Evolutionary conservation across 2,113 vertebrate genomes (phyloP), one percentile per base, ranked within the genome.

Genomic region (Oostethus manadensis): DNA sequence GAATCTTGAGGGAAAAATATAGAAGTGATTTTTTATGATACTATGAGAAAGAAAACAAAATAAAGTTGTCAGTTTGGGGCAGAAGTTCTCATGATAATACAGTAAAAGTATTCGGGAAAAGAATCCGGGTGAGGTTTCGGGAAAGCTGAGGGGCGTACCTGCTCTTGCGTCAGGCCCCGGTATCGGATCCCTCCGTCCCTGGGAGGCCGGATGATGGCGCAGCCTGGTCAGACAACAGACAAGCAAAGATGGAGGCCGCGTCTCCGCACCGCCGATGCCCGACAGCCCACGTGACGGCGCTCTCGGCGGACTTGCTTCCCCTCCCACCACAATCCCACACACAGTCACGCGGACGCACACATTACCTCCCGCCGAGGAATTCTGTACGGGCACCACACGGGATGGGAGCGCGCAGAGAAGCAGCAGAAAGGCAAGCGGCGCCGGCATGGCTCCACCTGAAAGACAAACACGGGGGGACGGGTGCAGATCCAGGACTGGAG

Each of bases 171-270:
- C 80, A 98, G 86, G n/a, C 95, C 95, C 77, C 93, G 86, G 86
- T 98, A 98, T 14, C 94, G 92, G 80, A 98, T 98, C 18, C 94
- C 95, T 22, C 94, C 95, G 26, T 97, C 94, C 81, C 93, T 90
- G 0, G 95, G 95, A 0, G 95, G 94, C 78, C 93, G 91, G 83
- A 98, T 95, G 76, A 96, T 94, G 67, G 90, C 89, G 76, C 94
- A 98, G 44, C 95, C 95, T 91, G 70, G 64, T 62, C 62, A 29
- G 59, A 51, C 42, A 60, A 18, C 49, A 51, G 48, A 13, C 40
- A 23, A 10, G 18, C 40, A 38, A 48, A 14, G 16, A 55, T 47
- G 38, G 48, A 47, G 55, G 56, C 60, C 11, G 38, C 10, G 26
- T 46, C 57, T 60, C 10, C 62, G 56, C 43, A 74, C 58, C 1